Conservation (phyloP, 2,113 vertebrate species). For the Oplegnathus fasciatus region DNA sequence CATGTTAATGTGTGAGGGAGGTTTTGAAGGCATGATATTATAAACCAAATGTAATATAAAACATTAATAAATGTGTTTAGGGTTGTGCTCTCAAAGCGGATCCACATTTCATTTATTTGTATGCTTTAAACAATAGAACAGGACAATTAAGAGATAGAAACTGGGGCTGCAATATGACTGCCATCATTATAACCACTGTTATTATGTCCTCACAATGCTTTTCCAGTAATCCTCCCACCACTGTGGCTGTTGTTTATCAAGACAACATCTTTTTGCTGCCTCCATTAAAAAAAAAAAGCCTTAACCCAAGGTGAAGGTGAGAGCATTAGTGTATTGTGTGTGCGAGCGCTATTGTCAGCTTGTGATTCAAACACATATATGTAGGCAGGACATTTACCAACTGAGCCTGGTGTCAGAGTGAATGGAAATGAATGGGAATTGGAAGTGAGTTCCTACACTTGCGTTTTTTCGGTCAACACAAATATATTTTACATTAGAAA, state of each 20-base stretch:
- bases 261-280: slow-evolving; percentile 6
- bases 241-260: slow-evolving; percentile 20
- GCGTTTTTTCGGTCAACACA: neutral
- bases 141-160: slow-evolving; percentile 12
- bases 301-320: slow-evolving; percentile 56
- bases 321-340: slow-evolving; percentile 20
- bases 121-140: slow-evolving; percentile 15
- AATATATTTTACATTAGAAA: slow-evolving; percentile 23
- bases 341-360: slow-evolving; percentile 26
- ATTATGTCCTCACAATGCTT: slow-evolving; percentile 34
- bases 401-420: slow-evolving; percentile 44
- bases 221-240: slow-evolving; percentile 40
- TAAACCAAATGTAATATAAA: neutral
- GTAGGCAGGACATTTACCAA: slow-evolving; percentile 31
- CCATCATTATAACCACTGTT: slow-evolving; percentile 6
- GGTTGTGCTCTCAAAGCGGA: neutral
- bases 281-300: slow-evolving; percentile 30
- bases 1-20: neutral
- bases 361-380: slow-evolving; percentile 43
- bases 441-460: slow-evolving; percentile 48
- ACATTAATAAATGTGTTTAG: neutral
- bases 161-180: neutral
- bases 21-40: neutral
- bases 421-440: slow-evolving; percentile 51
- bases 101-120: slow-evolving; percentile 10